Base-by-base conservation (phyloP, 2,797 vertebrate genomes). In the Threskiornis aethiopicus region DNA sequence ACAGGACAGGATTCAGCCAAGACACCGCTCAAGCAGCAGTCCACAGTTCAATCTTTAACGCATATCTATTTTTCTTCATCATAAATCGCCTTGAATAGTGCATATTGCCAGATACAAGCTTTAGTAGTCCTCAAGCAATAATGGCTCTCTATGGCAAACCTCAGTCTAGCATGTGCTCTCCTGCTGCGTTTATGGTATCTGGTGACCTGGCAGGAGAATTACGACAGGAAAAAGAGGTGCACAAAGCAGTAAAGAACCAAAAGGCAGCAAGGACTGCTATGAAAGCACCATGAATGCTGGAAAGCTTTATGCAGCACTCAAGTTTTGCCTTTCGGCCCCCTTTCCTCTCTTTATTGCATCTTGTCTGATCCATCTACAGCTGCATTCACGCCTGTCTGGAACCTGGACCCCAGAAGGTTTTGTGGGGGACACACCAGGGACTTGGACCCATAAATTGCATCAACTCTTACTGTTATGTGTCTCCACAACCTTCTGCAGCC, bases 1-100 rank as follows among this genome's bases (percentile, higher is more conserved):
- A 55, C 82, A 81, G 46, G 24, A 44, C 1, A 5, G 16, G 19
- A 58, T 78, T 70, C 47, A 42, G n/a, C 31, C 54, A 49, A 73
- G 64, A 84, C 0, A 2, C 5, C 0, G 5, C 39, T 66, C 26
- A 52, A 84, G 46, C 35, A 66, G 29, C 51, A 64, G 28, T 12
- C 24, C 55, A 62, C 72, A 44, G 33, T 22, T 58, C 33, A 35
- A 33, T 47, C 41, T 55, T 54, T 42, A 67, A 33, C 7, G 28
- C 9, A 2, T 5, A 44, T 16, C 57, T 81, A 4, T 20, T 77
- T 61, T 70, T 62, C 59, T 77, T 13, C 18, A 18, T 14, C 4
- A 1, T 39, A 73, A 83, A 81, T 41, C 0, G 0, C 29, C 26
- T 39, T 39, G 10, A 55, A 2, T 46, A 72, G 22, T 7, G 26